Evolutionary conservation across 2,888 invertebrate genomes (phyloP).

Genomic region (Apodemia hepburni): DNA sequence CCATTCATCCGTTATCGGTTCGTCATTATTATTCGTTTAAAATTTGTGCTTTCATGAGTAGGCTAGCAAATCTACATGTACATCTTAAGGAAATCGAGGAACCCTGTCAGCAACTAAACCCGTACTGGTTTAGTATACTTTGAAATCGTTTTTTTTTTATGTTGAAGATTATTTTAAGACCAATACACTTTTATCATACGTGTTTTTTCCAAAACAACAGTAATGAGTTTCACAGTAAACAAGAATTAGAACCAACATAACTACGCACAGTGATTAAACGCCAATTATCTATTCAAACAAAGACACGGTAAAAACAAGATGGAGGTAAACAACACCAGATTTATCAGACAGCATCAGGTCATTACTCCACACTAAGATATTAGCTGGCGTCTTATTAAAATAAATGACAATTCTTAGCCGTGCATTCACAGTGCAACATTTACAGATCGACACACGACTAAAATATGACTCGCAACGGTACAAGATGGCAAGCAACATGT

Average conservation of each 20-base stretch:
- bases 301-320: conserved; percentile 3
- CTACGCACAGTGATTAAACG: neutral
- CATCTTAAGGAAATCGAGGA: too few species aligned
- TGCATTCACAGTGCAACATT: neutral
- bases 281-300: conserved; percentile 2
- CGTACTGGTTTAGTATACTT: too few species aligned
- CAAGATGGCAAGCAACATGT: too few species aligned
- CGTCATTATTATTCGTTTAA: too few species aligned
- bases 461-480: neutral
- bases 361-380: neutral
- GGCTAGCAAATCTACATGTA: too few species aligned
- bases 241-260: neutral
- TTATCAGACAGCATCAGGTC: conserved; percentile 4
- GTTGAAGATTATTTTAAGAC: neutral
- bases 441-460: too few species aligned
- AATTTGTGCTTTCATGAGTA: too few species aligned
- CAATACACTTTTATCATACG: neutral
- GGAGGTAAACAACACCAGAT: conserved; percentile 8
- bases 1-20: too few species aligned
- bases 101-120: too few species aligned
- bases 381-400: neutral
- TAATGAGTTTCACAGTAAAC: neutral
- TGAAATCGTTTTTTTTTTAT: too few species aligned
- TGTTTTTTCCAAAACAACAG: neutral
- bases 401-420: neutral